Conservation (phyloP, 2,888 invertebrate genomes). For the Troides helena region DNA sequence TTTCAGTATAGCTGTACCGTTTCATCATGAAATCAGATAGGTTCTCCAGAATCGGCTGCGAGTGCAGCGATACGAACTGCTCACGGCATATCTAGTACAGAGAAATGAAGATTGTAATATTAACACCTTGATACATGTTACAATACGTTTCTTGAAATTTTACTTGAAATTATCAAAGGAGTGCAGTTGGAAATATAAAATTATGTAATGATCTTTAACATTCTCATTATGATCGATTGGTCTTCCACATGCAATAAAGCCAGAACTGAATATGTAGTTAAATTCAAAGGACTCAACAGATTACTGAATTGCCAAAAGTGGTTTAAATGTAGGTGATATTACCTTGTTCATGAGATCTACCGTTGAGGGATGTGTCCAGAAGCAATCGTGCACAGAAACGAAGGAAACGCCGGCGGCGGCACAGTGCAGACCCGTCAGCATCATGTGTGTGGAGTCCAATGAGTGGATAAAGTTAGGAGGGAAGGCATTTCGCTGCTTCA, state of each 20-base stretch:
- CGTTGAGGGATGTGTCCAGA: conserved; percentile 97
- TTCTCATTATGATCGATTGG: too few relatives aligned
- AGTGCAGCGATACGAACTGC: conserved; percentile 98
- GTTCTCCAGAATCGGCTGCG: conserved; percentile 93
- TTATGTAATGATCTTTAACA: too few relatives aligned
- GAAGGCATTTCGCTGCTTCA: conserved; percentile 98
- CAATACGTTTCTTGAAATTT: too few relatives aligned
- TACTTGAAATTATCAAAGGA: too few relatives aligned
- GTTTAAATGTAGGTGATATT: conserved; percentile 30
- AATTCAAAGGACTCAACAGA: too few relatives aligned
- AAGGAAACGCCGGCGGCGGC: conserved; percentile 91
- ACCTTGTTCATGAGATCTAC: conserved; percentile 95
- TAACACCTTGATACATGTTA: too few relatives aligned
- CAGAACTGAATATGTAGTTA: too few relatives aligned
- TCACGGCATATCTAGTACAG: conserved; percentile 91
- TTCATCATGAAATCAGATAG: conserved; percentile 87
- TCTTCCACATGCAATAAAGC: too few relatives aligned
- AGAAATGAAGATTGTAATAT: too few relatives aligned
- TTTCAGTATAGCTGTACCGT: conserved; percentile 83
- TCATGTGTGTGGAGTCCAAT: conserved; percentile 99
- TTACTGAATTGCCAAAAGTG: too few relatives aligned
- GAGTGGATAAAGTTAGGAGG: conserved; percentile 99
- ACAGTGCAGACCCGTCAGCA: conserved; percentile 96
- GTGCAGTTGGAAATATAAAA: too few relatives aligned
- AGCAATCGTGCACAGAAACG: conserved; percentile 99